Base-by-base conservation (phyloP, 2,113 vertebrate genomes). In the Sorex araneus region DNA sequence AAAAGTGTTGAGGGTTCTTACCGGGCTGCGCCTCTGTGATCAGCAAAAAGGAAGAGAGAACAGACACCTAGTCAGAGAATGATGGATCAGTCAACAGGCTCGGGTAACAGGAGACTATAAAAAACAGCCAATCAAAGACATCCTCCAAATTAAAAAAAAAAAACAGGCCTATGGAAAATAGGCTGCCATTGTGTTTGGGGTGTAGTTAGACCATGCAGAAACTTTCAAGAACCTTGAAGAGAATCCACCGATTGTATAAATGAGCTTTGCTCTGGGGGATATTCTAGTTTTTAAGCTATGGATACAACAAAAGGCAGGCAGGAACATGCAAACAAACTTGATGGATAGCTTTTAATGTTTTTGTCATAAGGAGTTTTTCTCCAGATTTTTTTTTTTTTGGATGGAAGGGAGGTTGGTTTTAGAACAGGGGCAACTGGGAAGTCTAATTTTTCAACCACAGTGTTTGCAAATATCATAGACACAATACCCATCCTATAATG, bases 11-110 rank as follows among this genome's bases (percentile, higher is more conserved):
- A 75, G 88, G 91, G 69, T 91, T 95, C 99, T 99, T 99, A 99
- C 99, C 99, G 99, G 99, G 96, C 99, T 99, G 97, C 99, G 99
- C 98, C 98, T 99, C 99, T 99, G 99, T 97, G 99, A 99, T 98
- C 99, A 99, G 99, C 99, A 98, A 98, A 99, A 99, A 98, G 98
- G 98, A 98, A 99, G 98, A 99, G 99, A 99, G 99, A 99, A 99
- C 97, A 99, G 98, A 99, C 92, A 99, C 98, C 99, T 99, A 98
- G 98, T 99, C 99, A 99, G 99, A 99, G 98, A 99, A 98, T 92
- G 95, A 99, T 97, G 99, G 97, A 98, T 99, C 98, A 99, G 98
- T 98, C 98, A 98, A 97, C 93, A 98, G 94, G 97, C 93, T 81
- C 80, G 93, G 95, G 92, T 91, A 87, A 93, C 3, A 93, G 66